A percentile compares a stretch with the other conserved stretches of the same genome.
These are phyloP conservation scores for Amorpha juglandis DNA, from an alignment of 2,888 invertebrate genomes.

Conservation along the genomic window DNA sequence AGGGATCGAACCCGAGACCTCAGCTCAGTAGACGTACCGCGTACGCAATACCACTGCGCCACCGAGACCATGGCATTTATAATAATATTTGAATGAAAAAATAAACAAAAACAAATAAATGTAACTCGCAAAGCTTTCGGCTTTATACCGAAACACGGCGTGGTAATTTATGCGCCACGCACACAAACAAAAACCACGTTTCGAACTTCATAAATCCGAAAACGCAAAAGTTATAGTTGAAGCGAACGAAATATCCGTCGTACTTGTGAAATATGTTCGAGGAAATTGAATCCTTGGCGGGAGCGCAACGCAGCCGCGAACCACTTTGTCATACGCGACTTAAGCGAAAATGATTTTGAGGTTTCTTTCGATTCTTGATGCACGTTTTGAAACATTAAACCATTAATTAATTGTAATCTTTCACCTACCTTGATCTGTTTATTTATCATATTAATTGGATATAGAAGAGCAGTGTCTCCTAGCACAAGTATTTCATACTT, in stretches of 20 bases:
- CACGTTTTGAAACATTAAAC: neutral
- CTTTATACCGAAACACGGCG: neutral
- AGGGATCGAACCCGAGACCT: too few species aligned
- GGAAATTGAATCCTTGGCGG: conserved; percentile 52
- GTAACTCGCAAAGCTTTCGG: neutral
- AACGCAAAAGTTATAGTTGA: conserved; percentile 38
- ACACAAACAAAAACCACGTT: conserved; percentile 30
- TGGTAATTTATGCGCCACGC: neutral
- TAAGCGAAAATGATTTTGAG: conserved; percentile 16
- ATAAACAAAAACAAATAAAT: conserved; percentile 1
- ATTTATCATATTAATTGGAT: too few species aligned
- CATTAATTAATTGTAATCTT: neutral
- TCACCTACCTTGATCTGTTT: neutral
- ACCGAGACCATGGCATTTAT: neutral
- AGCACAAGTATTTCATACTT: too few species aligned
- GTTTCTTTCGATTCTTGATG: neutral
- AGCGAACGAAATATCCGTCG: conserved; percentile 43
- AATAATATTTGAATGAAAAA: neutral
- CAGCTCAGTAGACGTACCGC: too few species aligned
- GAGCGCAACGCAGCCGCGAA: conserved; percentile 23
- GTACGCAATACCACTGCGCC: neutral
- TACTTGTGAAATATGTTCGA: conserved; percentile 50
- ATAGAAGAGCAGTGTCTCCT: too few species aligned
- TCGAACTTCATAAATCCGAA: conserved; percentile 41
- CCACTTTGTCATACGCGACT: conserved; percentile 39